Percentiles rank a stretch among this genome's conserved stretches.
phyloP scores from a whole-genome alignment of 2,113 vertebrate species.

The Platysternon megacephalum region DNA sequence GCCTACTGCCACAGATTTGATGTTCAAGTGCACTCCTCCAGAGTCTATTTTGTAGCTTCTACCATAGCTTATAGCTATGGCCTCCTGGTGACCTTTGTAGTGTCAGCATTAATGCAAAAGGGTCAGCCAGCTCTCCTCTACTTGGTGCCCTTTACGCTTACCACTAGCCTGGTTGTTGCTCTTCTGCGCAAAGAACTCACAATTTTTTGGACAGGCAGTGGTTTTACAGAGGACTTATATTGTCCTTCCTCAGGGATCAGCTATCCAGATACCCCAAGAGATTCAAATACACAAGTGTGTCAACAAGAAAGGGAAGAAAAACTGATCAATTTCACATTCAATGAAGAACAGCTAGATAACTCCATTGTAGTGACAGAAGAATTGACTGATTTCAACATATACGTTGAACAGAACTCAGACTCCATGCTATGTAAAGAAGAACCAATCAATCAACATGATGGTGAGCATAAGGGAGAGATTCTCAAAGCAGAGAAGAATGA shows the following conservation, averaged over 20 bases:
- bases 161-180: conserved; percentile 84
- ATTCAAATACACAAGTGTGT: neutral
- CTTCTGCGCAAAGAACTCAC: conserved; percentile 82
- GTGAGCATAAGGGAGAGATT: neutral
- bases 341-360: conserved; percentile 52
- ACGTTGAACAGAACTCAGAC: neutral
- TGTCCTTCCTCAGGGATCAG: conserved; percentile 59
- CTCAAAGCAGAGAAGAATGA: neutral
- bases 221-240: conserved; percentile 70
- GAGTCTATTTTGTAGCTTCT: conserved; percentile 86
- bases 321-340: conserved; percentile 28
- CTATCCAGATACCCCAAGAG: neutral
- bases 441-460: neutral
- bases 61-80: conserved; percentile 82
- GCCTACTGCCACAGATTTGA: conserved; percentile 88
- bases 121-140: conserved; percentile 89
- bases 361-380: neutral
- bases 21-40: conserved; percentile 77
- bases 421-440: neutral
- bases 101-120: conserved; percentile 83
- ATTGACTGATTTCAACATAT: neutral
- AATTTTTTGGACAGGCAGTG: conserved; percentile 85
- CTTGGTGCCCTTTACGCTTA: conserved; percentile 87
- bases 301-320: neutral
- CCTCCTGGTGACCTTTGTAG: conserved; percentile 85